Base-by-base conservation (phyloP, 1,140 invertebrate genomes). In the Ctenoplectra terminalis region DNA sequence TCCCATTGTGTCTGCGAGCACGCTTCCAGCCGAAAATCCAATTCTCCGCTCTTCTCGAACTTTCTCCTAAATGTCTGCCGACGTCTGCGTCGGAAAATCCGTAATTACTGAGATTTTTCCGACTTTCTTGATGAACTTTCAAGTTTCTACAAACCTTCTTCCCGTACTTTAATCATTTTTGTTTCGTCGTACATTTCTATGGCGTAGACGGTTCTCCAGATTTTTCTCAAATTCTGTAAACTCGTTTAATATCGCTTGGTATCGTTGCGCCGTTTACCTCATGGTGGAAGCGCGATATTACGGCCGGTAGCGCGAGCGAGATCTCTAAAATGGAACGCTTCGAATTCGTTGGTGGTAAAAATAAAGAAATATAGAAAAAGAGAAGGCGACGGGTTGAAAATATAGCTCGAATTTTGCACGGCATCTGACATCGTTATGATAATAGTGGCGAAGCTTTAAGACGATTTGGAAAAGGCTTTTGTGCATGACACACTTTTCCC, bases 381-480 rank as follows among this genome's bases (percentile, higher is more conserved):
- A 13, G 5, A 0, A 29, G 26, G 7, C 1, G 34, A 7, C 5
- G 2, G 13, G 1, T 1, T 13, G 4, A 17, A 26, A 60, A 37
- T 9, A n/a, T 3, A 2, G 15, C 9, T n/a, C 20, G 52, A 56
- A 67, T 58, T 66, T 64, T 40, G 13, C 56, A 3, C 66, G n/a
- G 11, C n/a, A 52, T 75, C 40, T 67, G 61, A 69, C 73, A 77
- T 70, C 29, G 11, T 69, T 69, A 60, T 77, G 64, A 61, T 77
- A 66, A 77, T 75, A 76, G 56, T 67, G 43, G 46, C 64, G 56
- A 69, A 61, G 67, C 71, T 87, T 73, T 87, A 87, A 87, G 81
- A 76, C 85, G 85, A 87, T 87, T 87, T 87, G 85, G 79, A 87
- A 87, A 84, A 82, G 86, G 73, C 85, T 84, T 87, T 87, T 84